Evolutionary conservation across 2,888 invertebrate genomes (phyloP), one percentile per base, ranked within the genome.

Genomic region (Rugalucina vietnamica): DNA sequence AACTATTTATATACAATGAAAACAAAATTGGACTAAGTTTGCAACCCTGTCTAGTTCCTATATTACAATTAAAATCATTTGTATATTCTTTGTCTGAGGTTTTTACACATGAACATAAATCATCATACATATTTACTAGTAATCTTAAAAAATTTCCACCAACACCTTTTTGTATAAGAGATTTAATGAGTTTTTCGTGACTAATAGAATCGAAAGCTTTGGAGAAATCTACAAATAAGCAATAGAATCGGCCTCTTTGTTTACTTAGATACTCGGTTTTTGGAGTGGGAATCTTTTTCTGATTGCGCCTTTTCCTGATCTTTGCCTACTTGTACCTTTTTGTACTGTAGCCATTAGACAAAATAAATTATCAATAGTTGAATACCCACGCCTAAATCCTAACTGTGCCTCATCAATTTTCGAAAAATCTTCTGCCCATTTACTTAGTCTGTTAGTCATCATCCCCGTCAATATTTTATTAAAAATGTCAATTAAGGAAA

Each of bases 401-500:
- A 49, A 24, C 18, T 72, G 72, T 12, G 72, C 18, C 21, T 43
- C 72, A 49, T 72, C 32, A 8, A 72, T 72, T 72, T 29, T 49
- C 5, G 27, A 1, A 21, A 27, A 43, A 29, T 43, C 27, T 14
- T 72, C 39, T 27, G 72, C 43, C 43, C 43, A 8, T 24, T 21
- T n/a, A 5, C 18, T 34, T 43, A 72, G 29, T 29, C 60, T 24
- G 8, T 3, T 60, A 60, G 24, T 24, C 60, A 43, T 72, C 72
- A 43, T 72, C 1, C 43, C 49, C 27, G 72, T 18, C 12, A 43
- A 43, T 43, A 72, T 72, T 2, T 72, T 39, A 21, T 72, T 49
- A 24, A 72, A 29, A 43, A 71, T 27, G n/a, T 71, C 37, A 37
- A 71, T 39, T 71, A 71, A 34, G 21, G 71, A 71, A n/a, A 71